Base-by-base conservation (phyloP, 2,113 vertebrate species). In the Phrynosoma blainvillii region DNA sequence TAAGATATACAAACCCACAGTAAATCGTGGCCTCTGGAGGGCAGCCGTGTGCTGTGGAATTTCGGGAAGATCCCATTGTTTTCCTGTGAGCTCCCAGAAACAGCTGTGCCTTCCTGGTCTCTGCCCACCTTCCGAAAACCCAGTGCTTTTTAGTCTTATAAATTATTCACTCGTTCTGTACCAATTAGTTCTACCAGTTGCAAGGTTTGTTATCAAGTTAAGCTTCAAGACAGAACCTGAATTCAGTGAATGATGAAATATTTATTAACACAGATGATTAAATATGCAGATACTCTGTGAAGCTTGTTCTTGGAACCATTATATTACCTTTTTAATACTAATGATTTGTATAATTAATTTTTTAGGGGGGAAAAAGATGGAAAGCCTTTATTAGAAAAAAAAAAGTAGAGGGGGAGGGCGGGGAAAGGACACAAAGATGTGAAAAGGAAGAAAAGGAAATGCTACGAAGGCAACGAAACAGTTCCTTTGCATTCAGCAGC, bases 101-200 rank as follows among this genome's bases (percentile, higher is more conserved):
- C 95, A 94, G 93, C 90, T 93, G 87, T 90, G 89, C 88, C 93
- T 95, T 93, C 85, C 92, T 70, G 91, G 88, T 95, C 94, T 93
- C 91, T 86, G 90, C 93, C 88, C 93, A 97, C 94, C 95, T 97
- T 96, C 79, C 66, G 90, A 97, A 95, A 92, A 96, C 92, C 90
- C 90, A 89, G 91, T 92, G 89, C 95, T 93, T 96, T 96, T 95
- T 92, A 83, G 89, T 94, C 95, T 95, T 95, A 97, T 98, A 96
- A 97, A 97, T 98, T 96, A 97, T 98, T 97, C 95, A 97, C 95
- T 96, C 84, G 90, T 93, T 96, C 95, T 96, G 96, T 96, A 96
- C 97, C 96, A 97, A 97, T 98, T 97, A 97, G 96, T 97, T 97
- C 95, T 97, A 97, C 96, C 95, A 97, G 96, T 97, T 97, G 96